These are phyloP conservation scores for Sycophila texana DNA, from an alignment of 2,888 invertebrate genomes.

Conservation along the genomic window DNA sequence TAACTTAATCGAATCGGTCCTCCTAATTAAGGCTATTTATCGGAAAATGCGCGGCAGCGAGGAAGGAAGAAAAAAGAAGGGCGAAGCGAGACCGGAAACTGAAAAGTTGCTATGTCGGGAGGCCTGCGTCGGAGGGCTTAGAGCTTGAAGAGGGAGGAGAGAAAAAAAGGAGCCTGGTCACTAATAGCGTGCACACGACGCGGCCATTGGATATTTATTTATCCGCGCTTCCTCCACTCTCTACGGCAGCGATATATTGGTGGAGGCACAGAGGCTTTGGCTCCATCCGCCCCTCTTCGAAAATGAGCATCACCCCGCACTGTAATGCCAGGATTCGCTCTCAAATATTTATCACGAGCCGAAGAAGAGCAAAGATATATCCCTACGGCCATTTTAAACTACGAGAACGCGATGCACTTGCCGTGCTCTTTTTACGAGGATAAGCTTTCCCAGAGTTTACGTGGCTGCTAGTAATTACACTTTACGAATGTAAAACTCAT, in stretches of 20 bases:
- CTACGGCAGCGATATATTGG: background rate
- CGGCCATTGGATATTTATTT: constrained; percentile 20
- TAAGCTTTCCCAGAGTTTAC: too few species aligned
- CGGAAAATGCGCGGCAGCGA: constrained; percentile 19
- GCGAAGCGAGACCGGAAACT: constrained; percentile 8
- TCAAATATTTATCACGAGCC: constrained; percentile 18
- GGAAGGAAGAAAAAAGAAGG: background rate
- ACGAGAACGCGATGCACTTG: too few species aligned
- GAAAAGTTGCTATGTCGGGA: constrained; percentile 46
- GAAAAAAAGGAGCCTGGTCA: background rate
- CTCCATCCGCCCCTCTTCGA: background rate
- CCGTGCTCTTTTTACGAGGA: too few species aligned
- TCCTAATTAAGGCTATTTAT: constrained; percentile 55
- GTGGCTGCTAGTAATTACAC: too few species aligned
- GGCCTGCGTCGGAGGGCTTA: constrained; percentile 4
- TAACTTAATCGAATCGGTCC: constrained; percentile 36
- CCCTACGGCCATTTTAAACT: too few species aligned
- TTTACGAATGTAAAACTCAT: too few species aligned
- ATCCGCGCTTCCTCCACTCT: constrained; percentile 9
- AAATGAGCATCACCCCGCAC: background rate
- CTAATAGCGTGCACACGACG: background rate
- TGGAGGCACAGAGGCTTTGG: background rate
- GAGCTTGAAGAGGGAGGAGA: background rate
- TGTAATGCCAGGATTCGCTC: constrained; percentile 24
- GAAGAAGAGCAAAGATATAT: background rate